Conservation (phyloP, 1,140 invertebrate genomes). For the Gryon sp. region DNA sequence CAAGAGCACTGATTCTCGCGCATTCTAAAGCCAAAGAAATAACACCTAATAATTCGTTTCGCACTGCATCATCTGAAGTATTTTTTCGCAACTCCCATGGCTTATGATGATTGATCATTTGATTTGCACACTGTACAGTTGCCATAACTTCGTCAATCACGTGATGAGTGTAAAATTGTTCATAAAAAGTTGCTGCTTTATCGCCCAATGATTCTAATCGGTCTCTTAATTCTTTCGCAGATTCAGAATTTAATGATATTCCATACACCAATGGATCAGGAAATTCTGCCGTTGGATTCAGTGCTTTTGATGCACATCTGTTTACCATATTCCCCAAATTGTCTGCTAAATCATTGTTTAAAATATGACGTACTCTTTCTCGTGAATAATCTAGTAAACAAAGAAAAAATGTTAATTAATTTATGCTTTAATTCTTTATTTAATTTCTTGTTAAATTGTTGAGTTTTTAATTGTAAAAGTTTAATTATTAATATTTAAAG, state of each 20-base stretch:
- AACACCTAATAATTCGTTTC: conserved; percentile 84
- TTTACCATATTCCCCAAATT: conserved; percentile 95
- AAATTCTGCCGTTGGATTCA: conserved; percentile 90
- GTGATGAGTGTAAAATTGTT: conserved; percentile 90
- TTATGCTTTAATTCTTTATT: too few relatives aligned
- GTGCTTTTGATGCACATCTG: conserved; percentile 85
- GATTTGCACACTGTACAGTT: conserved; percentile 88
- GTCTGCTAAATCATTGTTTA: conserved; percentile 96
- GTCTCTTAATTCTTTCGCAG: conserved; percentile 82
- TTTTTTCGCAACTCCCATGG: conserved; percentile 92
- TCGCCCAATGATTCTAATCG: conserved; percentile 77
- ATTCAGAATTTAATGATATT: conserved; percentile 81
- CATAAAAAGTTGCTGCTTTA: conserved; percentile 84
- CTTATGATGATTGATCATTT: conserved; percentile 90
- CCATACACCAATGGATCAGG: conserved; percentile 80
- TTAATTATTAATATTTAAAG: too few relatives aligned
- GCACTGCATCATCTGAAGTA: conserved; percentile 73
- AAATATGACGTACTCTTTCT: conserved; percentile 85
- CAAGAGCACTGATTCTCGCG: conserved; percentile 86
- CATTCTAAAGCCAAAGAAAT: conserved; percentile 92
- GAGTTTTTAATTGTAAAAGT: too few relatives aligned
- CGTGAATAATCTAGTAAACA: conserved; percentile 89
- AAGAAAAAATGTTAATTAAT: too few relatives aligned
- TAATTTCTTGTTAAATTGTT: too few relatives aligned
- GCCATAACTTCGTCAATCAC: conserved; percentile 89